Percentiles rank a stretch among this genome's conserved stretches.
Evolutionary conservation across 2,113 vertebrate species (phyloP).

Genomic region (Plecturocebus donacophilus): DNA sequence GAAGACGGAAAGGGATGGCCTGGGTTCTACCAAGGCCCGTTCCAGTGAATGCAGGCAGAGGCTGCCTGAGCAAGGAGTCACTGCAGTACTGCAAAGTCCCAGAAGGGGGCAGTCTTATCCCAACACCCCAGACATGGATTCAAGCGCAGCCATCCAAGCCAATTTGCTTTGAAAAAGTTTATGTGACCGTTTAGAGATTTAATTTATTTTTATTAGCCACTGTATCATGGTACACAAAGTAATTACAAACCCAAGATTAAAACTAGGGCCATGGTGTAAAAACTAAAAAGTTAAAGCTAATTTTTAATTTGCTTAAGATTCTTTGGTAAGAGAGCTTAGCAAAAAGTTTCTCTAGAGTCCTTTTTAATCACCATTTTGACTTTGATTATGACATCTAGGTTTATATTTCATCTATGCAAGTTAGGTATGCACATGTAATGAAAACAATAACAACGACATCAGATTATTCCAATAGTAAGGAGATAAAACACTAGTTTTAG

Average conservation of each 20-base stretch:
- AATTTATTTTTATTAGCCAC: neutral
- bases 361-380: constrained; percentile 10
- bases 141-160: neutral
- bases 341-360: constrained; percentile 20
- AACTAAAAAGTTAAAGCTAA: neutral
- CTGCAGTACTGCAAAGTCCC: neutral
- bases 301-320: neutral
- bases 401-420: constrained; percentile 7
- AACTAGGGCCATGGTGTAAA: neutral
- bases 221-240: neutral
- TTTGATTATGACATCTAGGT: neutral
- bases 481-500: constrained; percentile 12
- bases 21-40: accelerated
- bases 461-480: neutral
- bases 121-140: neutral
- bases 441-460: neutral
- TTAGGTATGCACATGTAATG: neutral
- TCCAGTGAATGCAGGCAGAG: neutral
- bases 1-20: neutral
- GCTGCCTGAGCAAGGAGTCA: accelerated
- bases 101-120: constrained; percentile 33
- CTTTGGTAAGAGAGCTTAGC: constrained; percentile 4
- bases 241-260: neutral
- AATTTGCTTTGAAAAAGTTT: constrained; percentile 9
- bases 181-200: neutral